phyloP scores from a whole-genome alignment of 2,888 invertebrate species.

The Orthosia cruda region DNA sequence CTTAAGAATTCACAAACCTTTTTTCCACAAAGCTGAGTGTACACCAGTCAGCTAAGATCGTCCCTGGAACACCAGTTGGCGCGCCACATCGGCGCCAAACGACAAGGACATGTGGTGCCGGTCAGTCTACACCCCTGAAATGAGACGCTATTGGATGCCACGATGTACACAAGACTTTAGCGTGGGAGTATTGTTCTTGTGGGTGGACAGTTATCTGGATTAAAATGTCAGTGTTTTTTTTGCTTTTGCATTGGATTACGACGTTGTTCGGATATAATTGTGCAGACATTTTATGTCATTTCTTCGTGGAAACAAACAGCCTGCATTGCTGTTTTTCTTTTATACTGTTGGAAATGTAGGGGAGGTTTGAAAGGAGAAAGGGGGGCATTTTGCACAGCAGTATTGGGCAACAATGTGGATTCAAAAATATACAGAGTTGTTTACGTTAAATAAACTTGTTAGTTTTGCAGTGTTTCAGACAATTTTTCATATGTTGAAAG shows the following conservation, averaged over 20 bases:
- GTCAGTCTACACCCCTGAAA: constrained; percentile 44
- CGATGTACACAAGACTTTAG: constrained; percentile 16
- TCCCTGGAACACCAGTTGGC: too few relatives aligned
- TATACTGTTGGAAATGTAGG: too few relatives aligned
- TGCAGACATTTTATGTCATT: not conserved
- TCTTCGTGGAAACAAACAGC: too few relatives aligned
- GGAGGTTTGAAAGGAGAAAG: too few relatives aligned
- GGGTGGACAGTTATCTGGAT: constrained; percentile 21
- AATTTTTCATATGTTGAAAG: too few relatives aligned
- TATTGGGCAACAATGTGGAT: not conserved
- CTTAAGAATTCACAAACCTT: constrained; percentile 4
- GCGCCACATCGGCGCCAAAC: constrained; percentile 45
- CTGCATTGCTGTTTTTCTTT: too few relatives aligned
- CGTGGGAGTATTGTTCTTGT: constrained; percentile 38
- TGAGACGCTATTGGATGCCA: constrained; percentile 20
- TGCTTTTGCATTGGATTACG: not conserved
- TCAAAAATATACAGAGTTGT: not conserved
- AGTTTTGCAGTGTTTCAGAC: too few relatives aligned
- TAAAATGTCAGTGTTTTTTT: constrained; percentile 11
- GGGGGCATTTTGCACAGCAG: too few relatives aligned
- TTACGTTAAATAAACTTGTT: not conserved
- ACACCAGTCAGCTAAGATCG: constrained; percentile 19
- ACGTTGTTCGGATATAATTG: not conserved
- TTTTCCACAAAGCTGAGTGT: constrained; percentile 17
- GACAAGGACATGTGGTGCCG: constrained; percentile 58